Evolutionary conservation across 2,888 invertebrate genomes (phyloP).

Genomic region (Gastrophysa polygoni): DNA sequence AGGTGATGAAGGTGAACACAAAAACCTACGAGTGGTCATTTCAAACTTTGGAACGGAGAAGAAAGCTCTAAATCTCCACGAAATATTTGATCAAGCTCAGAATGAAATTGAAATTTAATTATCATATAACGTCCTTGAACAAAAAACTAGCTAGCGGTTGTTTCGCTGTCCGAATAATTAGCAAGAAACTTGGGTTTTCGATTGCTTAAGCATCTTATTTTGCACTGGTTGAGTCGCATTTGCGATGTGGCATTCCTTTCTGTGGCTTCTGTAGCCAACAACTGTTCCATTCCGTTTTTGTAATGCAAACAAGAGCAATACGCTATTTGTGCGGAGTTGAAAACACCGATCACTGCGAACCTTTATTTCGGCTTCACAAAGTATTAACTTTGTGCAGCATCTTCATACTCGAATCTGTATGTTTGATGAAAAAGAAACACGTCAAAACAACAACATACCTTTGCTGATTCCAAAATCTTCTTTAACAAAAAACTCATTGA

Average conservation of each 20-base stretch:
- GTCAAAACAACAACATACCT: too few species aligned
- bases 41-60: too few species aligned
- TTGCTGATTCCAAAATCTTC: too few species aligned
- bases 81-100: too few species aligned
- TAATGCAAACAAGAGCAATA: neutral
- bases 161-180: neutral
- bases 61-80: too few species aligned
- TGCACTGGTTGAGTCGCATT: neutral
- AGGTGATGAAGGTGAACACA: too few species aligned
- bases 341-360: neutral
- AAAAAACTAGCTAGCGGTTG: neutral
- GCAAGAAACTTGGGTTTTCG: neutral
- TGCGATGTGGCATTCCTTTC: neutral
- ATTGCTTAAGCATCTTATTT: neutral
- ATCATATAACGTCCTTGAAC: slow-evolving; percentile 2
- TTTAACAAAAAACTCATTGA: too few species aligned
- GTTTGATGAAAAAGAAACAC: slow-evolving; percentile 1
- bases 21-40: too few species aligned
- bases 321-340: neutral
- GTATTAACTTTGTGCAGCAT: neutral
- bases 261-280: neutral
- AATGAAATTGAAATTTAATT: slow-evolving; percentile 1
- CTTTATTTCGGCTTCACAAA: neutral
- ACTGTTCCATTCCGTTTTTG: neutral
- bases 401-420: neutral